Evolutionary conservation across 2,797 vertebrate genomes (phyloP), one percentile per base, ranked within the genome.

Genomic region (Geotrypetes seraphini): DNA sequence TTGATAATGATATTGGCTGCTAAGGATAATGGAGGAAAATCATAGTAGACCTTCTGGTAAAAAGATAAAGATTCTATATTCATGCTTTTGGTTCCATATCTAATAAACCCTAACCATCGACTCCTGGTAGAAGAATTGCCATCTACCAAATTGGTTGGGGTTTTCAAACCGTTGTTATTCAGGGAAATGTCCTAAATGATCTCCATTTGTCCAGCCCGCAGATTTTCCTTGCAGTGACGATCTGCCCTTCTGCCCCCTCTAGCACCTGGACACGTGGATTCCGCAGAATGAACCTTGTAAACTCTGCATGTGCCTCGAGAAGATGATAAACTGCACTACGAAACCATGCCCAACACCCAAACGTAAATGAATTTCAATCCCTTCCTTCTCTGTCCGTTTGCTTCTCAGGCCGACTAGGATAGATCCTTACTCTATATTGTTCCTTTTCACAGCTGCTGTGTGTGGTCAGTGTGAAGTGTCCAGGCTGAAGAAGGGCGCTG

Each of bases 281-380:
- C 85, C 91, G 0, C 39, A 75, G 8, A 69, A 80, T 1, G 85
- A 88, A 36, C 89, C 88, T n/a, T 99, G 96, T 55, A 68, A 83
- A 49, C 84, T 97, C 62, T 99, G 96, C 60, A 76, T 67, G 0
- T 99, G 96, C 61, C 71, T 95, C 5, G 78, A 87, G 22, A 85
- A 78, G 57, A 79, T 24, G 33, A 70, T 91, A 39, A 95, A 91
- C 72, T 99, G 96, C 59, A 91, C 84, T 0, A 32, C 50, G 2
- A 73, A 75, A 17, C 89, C 90, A 15, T 99, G 96, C 57, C 78
- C 77, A 3, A 74, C 84, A 2, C 19, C 69, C 28, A 81, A 66
- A 86, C 37, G 96, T 90, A 76, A 82, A 57, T 10, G 13, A 2
- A 3, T 43, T 15, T 31, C 39, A 26, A 7, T 14, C 26, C 25